These are phyloP conservation scores for Polydrusus cervinus DNA, from an alignment of 2,888 invertebrate species.

Conservation along the genomic window DNA sequence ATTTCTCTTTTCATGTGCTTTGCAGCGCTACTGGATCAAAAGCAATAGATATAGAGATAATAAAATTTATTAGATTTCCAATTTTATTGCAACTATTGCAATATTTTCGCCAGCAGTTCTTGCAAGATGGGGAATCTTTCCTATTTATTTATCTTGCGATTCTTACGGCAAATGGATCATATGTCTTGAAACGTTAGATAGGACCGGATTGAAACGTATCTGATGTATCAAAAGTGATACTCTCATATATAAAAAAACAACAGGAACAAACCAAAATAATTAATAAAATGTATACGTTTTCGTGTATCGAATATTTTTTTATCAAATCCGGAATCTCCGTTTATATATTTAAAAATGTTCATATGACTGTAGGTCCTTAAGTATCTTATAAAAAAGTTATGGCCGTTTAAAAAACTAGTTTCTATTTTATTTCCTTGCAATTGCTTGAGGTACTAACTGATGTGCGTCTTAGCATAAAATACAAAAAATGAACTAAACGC, in stretches of 20 bases:
- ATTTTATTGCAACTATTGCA: constrained; percentile 45
- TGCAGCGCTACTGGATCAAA: constrained; percentile 26
- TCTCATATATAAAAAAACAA: no score
- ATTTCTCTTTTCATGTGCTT: constrained; percentile 4
- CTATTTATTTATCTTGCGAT: constrained; percentile 41
- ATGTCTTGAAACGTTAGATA: constrained; percentile 24
- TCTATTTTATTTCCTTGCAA: no score
- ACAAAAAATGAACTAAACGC: no score
- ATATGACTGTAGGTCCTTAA: no score
- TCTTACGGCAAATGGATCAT: constrained; percentile 35
- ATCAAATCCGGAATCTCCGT: no score
- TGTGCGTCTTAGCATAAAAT: no score
- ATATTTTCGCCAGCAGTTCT: constrained; percentile 41
- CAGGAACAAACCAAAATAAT: not conserved
- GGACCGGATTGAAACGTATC: not conserved
- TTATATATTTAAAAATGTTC: no score
- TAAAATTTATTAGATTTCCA: constrained; percentile 39
- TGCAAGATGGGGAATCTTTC: constrained; percentile 31
- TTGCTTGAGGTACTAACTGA: no score
- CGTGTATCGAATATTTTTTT: no score
- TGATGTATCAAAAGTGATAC: not conserved
- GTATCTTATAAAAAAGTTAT: no score
- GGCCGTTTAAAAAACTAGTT: no score
- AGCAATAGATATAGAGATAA: constrained; percentile 35
- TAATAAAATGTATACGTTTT: no score